Conservation (phyloP, 2,888 invertebrate genomes). For the Sceliomorpha sp. region DNA sequence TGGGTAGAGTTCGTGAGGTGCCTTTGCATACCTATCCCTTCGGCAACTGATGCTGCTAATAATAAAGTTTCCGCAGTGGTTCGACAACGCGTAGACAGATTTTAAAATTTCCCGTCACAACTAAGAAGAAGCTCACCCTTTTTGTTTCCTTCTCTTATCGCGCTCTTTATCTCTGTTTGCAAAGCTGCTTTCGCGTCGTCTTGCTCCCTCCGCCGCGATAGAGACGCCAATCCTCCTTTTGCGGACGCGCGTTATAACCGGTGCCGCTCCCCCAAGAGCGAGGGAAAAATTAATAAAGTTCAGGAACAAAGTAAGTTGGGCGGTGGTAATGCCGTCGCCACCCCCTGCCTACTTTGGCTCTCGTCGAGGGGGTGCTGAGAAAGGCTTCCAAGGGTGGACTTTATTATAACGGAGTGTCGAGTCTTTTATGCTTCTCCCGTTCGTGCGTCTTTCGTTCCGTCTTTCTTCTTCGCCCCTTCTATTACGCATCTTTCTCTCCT, state of each 20-base stretch:
- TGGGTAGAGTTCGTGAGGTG: slow-evolving; percentile 43
- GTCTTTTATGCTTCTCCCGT: slow-evolving; percentile 76
- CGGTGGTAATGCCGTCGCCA: slow-evolving; percentile 74
- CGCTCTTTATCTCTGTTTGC: slow-evolving; percentile 36
- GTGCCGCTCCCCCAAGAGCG: slow-evolving; percentile 75
- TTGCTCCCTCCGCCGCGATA: slow-evolving; percentile 50
- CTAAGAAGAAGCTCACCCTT: slow-evolving; percentile 64
- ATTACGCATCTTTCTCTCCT: neutral
- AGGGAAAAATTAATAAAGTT: slow-evolving; percentile 81
- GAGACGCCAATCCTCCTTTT: slow-evolving; percentile 42
- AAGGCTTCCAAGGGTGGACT: slow-evolving; percentile 76
- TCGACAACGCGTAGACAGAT: slow-evolving; percentile 81
- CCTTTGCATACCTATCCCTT: slow-evolving; percentile 20
- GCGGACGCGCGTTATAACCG: slow-evolving; percentile 57
- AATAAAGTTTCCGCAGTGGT: slow-evolving; percentile 80
- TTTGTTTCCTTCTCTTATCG: slow-evolving; percentile 53
- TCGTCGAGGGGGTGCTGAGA: slow-evolving; percentile 39
- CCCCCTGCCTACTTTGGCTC: slow-evolving; percentile 40
- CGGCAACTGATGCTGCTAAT: slow-evolving; percentile 69
- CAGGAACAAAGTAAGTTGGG: slow-evolving; percentile 81
- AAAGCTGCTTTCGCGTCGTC: slow-evolving; percentile 41
- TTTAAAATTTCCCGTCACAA: slow-evolving; percentile 80
- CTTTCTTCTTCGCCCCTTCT: slow-evolving; percentile 18
- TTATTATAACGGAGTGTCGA: slow-evolving; percentile 81
- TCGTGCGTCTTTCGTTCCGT: slow-evolving; percentile 57